These are phyloP conservation scores for Cottus gobio DNA, from an alignment of 2,113 vertebrate species.

Conservation along the genomic window DNA sequence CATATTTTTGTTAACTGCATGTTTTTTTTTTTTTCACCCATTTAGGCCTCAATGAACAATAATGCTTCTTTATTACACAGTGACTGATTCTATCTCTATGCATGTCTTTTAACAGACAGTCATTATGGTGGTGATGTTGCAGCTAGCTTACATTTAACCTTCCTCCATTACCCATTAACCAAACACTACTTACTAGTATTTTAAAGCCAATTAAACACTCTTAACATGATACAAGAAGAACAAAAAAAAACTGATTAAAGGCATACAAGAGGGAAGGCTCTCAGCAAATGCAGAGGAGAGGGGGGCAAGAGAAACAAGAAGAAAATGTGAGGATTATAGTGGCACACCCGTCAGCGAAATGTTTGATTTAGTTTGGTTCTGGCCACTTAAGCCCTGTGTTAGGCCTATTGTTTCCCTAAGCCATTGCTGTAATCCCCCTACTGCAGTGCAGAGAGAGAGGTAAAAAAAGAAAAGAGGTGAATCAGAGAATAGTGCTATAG, in stretches of 20 bases:
- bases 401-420: slow-evolving; percentile 67
- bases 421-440: slow-evolving; percentile 50
- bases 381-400: slow-evolving; percentile 65
- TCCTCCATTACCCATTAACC: slow-evolving; percentile 42
- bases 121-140: slow-evolving; percentile 19
- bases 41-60: slow-evolving; percentile 8
- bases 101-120: slow-evolving; percentile 2
- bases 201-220: slow-evolving; percentile 59
- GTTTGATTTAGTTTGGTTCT: slow-evolving; percentile 71
- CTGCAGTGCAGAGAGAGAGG: slow-evolving; percentile 28
- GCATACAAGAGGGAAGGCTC: slow-evolving; percentile 23
- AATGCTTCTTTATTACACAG: slow-evolving; percentile 3
- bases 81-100: slow-evolving; percentile 12
- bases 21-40: not conserved
- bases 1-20: not conserved
- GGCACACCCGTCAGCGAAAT: slow-evolving; percentile 46
- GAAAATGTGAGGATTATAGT: slow-evolving; percentile 52
- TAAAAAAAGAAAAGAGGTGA: slow-evolving; percentile 21
- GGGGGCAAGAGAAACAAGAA: slow-evolving; percentile 19
- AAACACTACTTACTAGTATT: slow-evolving; percentile 40
- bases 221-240: slow-evolving; percentile 26
- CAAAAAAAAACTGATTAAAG: slow-evolving; percentile 49
- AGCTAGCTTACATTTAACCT: slow-evolving; percentile 34
- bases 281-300: slow-evolving; percentile 3
- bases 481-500: slow-evolving; percentile 6